Evolutionary conservation across 2,888 invertebrate genomes (phyloP).

Genomic region (Phanerotoma sp.): DNA sequence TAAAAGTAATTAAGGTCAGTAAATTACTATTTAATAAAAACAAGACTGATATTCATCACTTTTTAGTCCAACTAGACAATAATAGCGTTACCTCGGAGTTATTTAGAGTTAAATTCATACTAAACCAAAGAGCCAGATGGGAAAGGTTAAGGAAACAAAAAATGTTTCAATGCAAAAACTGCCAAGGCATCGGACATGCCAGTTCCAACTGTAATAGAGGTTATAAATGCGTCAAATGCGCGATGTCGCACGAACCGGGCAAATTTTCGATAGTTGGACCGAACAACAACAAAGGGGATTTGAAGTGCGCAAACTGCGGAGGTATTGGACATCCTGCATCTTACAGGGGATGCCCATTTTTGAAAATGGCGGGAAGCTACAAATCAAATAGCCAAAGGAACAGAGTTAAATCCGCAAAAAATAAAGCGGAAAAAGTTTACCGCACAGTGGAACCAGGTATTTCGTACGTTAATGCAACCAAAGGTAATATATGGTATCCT

Average conservation of each 20-base stretch:
- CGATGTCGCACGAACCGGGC: not conserved
- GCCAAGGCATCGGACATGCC: not conserved
- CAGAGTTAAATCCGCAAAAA: too few relatives aligned
- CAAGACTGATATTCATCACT: not conserved
- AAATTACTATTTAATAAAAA: constrained; percentile 11
- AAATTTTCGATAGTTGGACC: not conserved
- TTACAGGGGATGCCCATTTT: constrained; percentile 2
- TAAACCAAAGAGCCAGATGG: constrained; percentile 2
- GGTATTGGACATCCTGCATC: not conserved
- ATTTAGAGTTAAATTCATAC: not conserved
- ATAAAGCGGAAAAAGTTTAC: too few relatives aligned
- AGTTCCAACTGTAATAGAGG: not conserved
- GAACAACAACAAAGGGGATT: not conserved
- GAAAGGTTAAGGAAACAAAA: not conserved
- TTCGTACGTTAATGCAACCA: too few relatives aligned
- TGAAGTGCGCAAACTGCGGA: constrained; percentile 4
- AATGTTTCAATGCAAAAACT: not conserved
- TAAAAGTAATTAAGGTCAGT: constrained; percentile 8
- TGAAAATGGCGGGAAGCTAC: too few relatives aligned
- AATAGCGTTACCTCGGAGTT: not conserved
- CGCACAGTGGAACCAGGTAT: too few relatives aligned
- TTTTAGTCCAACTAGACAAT: not conserved
- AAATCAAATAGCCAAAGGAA: too few relatives aligned
- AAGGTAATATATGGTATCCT: too few relatives aligned
- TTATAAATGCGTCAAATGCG: not conserved